Conservation (phyloP, 1,140 invertebrate genomes). For the Bombus confusus region DNA sequence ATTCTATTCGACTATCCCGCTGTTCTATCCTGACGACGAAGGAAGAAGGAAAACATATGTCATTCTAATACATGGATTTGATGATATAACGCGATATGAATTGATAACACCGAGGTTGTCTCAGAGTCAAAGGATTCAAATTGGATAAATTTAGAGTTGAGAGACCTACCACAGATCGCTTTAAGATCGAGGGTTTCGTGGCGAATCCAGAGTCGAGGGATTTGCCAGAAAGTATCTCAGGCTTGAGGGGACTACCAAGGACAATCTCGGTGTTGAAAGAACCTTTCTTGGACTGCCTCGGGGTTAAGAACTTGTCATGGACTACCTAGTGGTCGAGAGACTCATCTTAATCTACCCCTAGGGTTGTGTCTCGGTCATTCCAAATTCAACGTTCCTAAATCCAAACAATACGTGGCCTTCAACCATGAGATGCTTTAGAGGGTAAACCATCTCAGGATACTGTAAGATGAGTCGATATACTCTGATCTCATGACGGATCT, state of each 20-base stretch:
- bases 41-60: fast-evolving
- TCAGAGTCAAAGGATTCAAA: neutral
- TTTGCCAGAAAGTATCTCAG: too few relatives aligned
- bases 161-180: neutral
- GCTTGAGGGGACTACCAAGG: neutral
- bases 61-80: neutral
- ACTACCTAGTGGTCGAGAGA: neutral
- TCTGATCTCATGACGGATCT: neutral
- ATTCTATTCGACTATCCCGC: too few relatives aligned
- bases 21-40: neutral
- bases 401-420: neutral
- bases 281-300: neutral
- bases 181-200: neutral
- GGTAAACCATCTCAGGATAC: neutral
- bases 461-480: neutral
- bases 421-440: neutral
- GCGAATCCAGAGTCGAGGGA: neutral
- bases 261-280: neutral
- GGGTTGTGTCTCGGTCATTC: neutral
- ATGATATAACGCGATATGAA: neutral
- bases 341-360: neutral
- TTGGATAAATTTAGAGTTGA: neutral
- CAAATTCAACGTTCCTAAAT: neutral
- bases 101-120: too few relatives aligned
- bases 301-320: neutral